A percentile compares a stretch with the other conserved stretches of the same genome.
Conservation (phyloP, 2,888 invertebrate genomes). For the Cerceris ruficornis region DNA sequence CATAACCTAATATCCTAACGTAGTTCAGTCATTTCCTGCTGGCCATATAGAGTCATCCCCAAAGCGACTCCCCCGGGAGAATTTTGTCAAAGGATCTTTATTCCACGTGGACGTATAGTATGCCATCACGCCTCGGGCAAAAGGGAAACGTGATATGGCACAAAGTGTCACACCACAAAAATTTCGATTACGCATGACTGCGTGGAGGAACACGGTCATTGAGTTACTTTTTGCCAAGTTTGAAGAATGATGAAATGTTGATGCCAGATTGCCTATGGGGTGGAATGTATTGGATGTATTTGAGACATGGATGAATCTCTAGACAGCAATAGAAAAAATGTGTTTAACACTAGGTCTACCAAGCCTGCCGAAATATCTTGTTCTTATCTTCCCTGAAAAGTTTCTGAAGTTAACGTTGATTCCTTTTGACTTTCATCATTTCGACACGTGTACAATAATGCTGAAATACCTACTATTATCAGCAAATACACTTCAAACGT, state of each 20-base stretch:
- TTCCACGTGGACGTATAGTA: slow-evolving; percentile 80
- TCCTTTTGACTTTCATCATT: too few species aligned
- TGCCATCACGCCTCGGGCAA: slow-evolving; percentile 75
- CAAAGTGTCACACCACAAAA: slow-evolving; percentile 68
- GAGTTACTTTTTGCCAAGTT: slow-evolving; percentile 19
- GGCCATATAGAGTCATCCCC: slow-evolving; percentile 75
- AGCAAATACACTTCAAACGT: too few species aligned
- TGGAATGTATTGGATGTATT: neutral
- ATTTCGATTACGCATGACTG: slow-evolving; percentile 68
- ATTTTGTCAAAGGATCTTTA: slow-evolving; percentile 82
- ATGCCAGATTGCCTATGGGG: neutral
- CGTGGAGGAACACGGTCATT: slow-evolving; percentile 44
- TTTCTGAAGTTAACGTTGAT: too few species aligned
- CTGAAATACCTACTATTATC: too few species aligned
- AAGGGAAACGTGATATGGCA: slow-evolving; percentile 77
- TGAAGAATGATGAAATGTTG: neutral
- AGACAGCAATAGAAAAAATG: too few species aligned
- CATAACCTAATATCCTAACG: slow-evolving; percentile 81
- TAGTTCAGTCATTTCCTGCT: slow-evolving; percentile 81
- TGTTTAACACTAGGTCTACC: too few species aligned
- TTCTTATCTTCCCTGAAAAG: too few species aligned
- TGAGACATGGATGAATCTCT: too few species aligned
- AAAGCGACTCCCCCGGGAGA: slow-evolving; percentile 79
- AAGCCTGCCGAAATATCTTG: too few species aligned
- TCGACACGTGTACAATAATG: too few species aligned